A percentile compares a stretch with the other conserved stretches of the same genome.
Evolutionary conservation across 1,140 invertebrate species (phyloP).

Genomic region (Penaeus japonicus): DNA sequence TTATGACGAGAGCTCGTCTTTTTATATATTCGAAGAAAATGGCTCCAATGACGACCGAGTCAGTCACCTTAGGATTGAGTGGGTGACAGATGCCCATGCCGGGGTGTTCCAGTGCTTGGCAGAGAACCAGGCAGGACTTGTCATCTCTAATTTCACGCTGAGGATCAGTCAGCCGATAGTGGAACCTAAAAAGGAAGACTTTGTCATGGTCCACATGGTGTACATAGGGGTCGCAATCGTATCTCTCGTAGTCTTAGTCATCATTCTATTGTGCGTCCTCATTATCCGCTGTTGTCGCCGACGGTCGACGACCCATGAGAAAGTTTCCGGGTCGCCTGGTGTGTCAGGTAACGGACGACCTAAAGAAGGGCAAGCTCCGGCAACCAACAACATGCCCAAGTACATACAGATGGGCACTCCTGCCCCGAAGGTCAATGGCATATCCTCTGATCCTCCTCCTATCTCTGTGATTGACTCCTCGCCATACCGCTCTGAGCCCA

Average conservation of each 20-base stretch:
- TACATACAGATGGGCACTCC: constrained; percentile 59
- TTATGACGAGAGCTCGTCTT: constrained; percentile 61
- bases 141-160: constrained; percentile 90
- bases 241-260: constrained; percentile 50
- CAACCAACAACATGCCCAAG: constrained; percentile 55
- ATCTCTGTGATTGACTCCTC: constrained; percentile 58
- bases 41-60: constrained; percentile 75
- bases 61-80: constrained; percentile 82
- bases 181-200: constrained; percentile 30
- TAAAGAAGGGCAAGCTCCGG: constrained; percentile 29
- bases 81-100: constrained; percentile 86
- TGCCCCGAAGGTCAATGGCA: constrained; percentile 56
- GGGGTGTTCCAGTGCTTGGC: constrained; percentile 91
- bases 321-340: constrained; percentile 25
- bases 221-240: constrained; percentile 56
- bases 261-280: constrained; percentile 53
- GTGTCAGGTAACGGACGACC: constrained; percentile 38
- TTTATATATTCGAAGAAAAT: constrained; percentile 71
- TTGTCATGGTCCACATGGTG: constrained; percentile 48
- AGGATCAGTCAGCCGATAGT: constrained; percentile 73
- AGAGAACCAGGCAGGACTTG: constrained; percentile 88
- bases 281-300: constrained; percentile 51
- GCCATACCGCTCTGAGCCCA: constrained; percentile 49
- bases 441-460: constrained; percentile 44
- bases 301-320: constrained; percentile 27